Conservation (phyloP, 2,888 invertebrate species). For the Agrilus mali region DNA sequence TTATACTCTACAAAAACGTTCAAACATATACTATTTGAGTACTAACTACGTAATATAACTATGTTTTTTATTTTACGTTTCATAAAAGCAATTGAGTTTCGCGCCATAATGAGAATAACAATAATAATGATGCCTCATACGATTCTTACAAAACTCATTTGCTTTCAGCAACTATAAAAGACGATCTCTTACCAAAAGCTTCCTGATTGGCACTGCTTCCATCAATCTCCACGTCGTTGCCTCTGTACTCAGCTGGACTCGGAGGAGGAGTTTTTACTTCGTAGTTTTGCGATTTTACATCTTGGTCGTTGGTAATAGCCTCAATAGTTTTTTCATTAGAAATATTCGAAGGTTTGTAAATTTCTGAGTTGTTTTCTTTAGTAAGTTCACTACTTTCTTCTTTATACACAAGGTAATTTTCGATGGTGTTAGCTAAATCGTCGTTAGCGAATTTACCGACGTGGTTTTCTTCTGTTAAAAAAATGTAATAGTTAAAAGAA, state of each 20-base stretch:
- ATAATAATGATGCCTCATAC: too few relatives aligned
- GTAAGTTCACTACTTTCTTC: constrained; percentile 12
- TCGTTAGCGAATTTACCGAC: constrained; percentile 22
- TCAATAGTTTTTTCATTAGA: constrained; percentile 19
- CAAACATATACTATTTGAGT: too few relatives aligned
- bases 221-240: constrained; percentile 14
- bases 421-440: constrained; percentile 24
- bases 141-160: too few relatives aligned
- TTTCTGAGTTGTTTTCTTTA: constrained; percentile 2
- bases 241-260: constrained; percentile 29
- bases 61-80: too few relatives aligned
- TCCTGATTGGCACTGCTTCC: constrained; percentile 5
- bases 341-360: background rate
- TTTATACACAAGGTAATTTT: constrained; percentile 20
- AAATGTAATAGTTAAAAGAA: too few relatives aligned
- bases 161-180: too few relatives aligned
- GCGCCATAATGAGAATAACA: too few relatives aligned
- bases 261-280: constrained; percentile 30
- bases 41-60: too few relatives aligned
- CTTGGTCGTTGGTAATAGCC: constrained; percentile 27
- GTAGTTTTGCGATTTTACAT: constrained; percentile 14
- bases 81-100: too few relatives aligned
- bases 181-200: too few relatives aligned
- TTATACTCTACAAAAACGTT: too few relatives aligned
- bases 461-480: constrained; percentile 5